phyloP scores from a whole-genome alignment of 2,888 invertebrate species.

The Callyntrura guangdongensis region DNA sequence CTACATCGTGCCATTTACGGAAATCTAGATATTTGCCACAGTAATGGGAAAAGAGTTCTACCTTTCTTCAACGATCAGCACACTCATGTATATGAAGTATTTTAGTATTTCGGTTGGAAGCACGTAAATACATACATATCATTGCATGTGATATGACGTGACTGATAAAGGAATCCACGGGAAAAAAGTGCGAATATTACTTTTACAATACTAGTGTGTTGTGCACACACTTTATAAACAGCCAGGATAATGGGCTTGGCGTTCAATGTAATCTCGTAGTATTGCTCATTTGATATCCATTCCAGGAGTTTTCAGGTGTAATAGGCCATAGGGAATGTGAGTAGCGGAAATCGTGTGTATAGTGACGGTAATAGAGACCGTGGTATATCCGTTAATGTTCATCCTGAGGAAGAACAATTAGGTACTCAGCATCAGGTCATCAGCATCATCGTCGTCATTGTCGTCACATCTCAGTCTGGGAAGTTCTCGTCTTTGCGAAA shows the following conservation, averaged over 20 bases:
- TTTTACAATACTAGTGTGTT: too few relatives aligned
- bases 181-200: too few relatives aligned
- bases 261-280: neutral
- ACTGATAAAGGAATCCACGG: too few relatives aligned
- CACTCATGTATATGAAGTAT: too few relatives aligned
- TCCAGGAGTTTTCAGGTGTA: neutral
- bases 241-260: neutral
- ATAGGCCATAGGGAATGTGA: neutral
- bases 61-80: neutral
- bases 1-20: conserved; percentile 1
- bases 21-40: conserved; percentile 6
- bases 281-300: conserved; percentile 17
- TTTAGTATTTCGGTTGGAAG: too few relatives aligned
- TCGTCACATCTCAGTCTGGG: conserved; percentile 22
- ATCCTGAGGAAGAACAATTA: conserved; percentile 62
- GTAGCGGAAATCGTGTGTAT: neutral
- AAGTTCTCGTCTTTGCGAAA: conserved; percentile 26
- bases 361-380: neutral
- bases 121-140: too few relatives aligned
- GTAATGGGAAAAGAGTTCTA: neutral
- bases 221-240: too few relatives aligned
- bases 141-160: too few relatives aligned
- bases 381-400: conserved; percentile 21
- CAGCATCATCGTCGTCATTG: conserved; percentile 41
- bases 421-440: conserved; percentile 55